Conservation (phyloP, 2,113 vertebrate species). For the Tichodroma muraria region DNA sequence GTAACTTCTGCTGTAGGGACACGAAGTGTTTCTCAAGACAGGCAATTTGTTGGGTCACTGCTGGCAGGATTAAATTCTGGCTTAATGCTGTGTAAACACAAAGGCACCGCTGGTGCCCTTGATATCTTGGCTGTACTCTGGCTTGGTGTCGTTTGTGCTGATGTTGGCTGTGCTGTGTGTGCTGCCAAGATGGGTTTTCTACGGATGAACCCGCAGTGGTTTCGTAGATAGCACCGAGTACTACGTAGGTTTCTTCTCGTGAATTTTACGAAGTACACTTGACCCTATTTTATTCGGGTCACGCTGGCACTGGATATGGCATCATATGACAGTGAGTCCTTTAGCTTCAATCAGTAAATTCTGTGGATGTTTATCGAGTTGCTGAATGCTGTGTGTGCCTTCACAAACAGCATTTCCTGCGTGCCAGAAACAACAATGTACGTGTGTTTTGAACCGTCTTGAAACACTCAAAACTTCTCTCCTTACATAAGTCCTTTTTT, state of each 20-base stretch:
- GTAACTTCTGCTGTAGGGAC: background rate
- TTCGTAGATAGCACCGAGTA: background rate
- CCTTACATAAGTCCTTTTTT: background rate
- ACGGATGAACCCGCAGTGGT: background rate
- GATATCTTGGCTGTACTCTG: background rate
- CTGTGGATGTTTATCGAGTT: background rate
- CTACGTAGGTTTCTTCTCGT: background rate
- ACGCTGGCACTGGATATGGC: background rate
- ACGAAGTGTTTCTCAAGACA: background rate
- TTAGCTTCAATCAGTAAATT: background rate
- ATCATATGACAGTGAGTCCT: background rate
- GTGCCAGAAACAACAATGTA: background rate
- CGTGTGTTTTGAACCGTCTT: background rate
- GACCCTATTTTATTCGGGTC: background rate
- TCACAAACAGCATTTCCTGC: background rate
- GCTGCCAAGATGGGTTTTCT: background rate
- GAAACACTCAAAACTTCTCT: background rate
- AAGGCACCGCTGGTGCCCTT: background rate
- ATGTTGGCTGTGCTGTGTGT: background rate
- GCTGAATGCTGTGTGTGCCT: background rate
- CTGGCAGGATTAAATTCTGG: background rate
- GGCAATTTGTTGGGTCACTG: background rate
- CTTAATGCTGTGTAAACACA: background rate
- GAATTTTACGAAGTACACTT: background rate
- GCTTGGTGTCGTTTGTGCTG: background rate